These are phyloP conservation scores for Himalopsyche japonica DNA, from an alignment of 2,888 invertebrate genomes.

Conservation along the genomic window DNA sequence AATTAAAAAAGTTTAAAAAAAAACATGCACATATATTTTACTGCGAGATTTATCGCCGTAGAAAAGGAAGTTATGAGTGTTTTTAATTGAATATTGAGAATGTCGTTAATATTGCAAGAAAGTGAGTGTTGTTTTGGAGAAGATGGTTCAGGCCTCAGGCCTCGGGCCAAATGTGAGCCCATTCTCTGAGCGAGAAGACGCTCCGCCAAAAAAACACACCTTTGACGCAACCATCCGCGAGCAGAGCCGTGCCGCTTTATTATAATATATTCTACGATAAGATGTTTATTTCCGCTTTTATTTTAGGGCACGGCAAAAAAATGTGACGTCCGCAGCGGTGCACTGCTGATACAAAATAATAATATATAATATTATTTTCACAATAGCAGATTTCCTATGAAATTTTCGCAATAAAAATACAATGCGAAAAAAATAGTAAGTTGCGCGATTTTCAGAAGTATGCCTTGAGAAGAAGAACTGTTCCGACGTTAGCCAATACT, in stretches of 20 bases:
- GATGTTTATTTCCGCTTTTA: too few species aligned
- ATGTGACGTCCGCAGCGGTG: too few species aligned
- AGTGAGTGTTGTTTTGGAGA: conserved; percentile 9
- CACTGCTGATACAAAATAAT: too few species aligned
- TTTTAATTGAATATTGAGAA: conserved; percentile 24
- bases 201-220: background rate
- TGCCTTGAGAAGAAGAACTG: background rate
- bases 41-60: conserved; percentile 6
- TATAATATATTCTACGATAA: too few species aligned
- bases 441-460: background rate
- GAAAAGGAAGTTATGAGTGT: conserved; percentile 13
- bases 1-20: background rate
- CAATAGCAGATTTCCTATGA: too few species aligned
- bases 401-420: background rate
- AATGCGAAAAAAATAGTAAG: background rate
- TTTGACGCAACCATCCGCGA: background rate
- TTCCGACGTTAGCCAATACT: background rate
- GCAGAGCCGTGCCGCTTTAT: background rate
- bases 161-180: background rate
- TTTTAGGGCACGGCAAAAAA: too few species aligned
- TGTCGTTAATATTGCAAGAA: conserved; percentile 13
- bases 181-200: background rate
- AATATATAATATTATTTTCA: too few species aligned
- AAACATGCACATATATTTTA: background rate
- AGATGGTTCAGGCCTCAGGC: background rate